Percentiles rank a stretch among this genome's conserved stretches.
Evolutionary conservation across 1,140 invertebrate genomes (phyloP).

Genomic region (Drosophila auraria): DNA sequence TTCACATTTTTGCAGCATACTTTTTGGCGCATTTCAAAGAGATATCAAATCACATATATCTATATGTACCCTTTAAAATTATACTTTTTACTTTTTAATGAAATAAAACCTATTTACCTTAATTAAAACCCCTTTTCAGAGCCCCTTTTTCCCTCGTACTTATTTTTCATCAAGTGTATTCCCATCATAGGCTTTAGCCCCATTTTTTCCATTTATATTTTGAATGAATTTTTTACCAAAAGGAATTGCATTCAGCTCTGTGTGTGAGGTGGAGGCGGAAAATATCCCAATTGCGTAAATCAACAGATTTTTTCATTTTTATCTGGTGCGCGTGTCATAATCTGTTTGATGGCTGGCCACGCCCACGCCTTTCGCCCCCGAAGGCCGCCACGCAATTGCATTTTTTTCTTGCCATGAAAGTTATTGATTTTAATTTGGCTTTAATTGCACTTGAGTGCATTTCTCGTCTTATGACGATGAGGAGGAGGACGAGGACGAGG

Average conservation of each 20-base stretch:
- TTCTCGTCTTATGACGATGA: slow-evolving; percentile 41
- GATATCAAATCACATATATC: neutral
- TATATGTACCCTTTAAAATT: neutral
- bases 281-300: slow-evolving; percentile 71
- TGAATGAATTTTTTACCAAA: slow-evolving; percentile 28
- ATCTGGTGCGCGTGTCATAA: slow-evolving; percentile 62
- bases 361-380: slow-evolving; percentile 1
- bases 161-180: slow-evolving; percentile 14
- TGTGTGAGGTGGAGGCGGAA: slow-evolving; percentile 12
- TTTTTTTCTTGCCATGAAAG: slow-evolving; percentile 57
- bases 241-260: slow-evolving; percentile 24
- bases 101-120: slow-evolving; percentile 12
- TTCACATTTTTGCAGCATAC: neutral
- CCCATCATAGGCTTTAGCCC: slow-evolving; percentile 3
- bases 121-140: slow-evolving; percentile 1
- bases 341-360: slow-evolving; percentile 67
- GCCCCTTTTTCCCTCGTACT: neutral
- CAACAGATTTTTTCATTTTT: slow-evolving; percentile 54
- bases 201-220: slow-evolving; percentile 6
- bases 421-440: slow-evolving; percentile 81
- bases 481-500: neutral
- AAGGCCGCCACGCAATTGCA: slow-evolving; percentile 15
- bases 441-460: slow-evolving; percentile 80
- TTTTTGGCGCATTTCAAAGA: neutral
- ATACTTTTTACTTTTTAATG: slow-evolving; percentile 2